Evolutionary conservation across 2,888 invertebrate genomes (phyloP).

Genomic region (Romanomermis culicivorax): DNA sequence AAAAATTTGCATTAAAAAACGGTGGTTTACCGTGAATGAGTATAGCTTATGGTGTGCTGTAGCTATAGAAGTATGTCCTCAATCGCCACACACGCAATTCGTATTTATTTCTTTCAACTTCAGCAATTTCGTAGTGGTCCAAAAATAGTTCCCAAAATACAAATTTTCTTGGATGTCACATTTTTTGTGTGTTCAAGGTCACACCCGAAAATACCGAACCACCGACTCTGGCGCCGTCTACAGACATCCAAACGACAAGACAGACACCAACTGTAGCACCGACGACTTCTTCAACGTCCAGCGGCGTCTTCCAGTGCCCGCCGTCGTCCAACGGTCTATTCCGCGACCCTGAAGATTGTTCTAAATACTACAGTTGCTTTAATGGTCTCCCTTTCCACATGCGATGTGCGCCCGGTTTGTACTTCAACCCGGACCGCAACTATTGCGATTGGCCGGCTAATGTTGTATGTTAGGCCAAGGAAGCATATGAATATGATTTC

Average conservation of each 20-base stretch:
- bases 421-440: neutral
- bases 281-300: neutral
- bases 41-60: too few relatives aligned
- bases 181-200: neutral
- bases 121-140: too few relatives aligned
- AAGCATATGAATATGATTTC: neutral
- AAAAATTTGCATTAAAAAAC: too few relatives aligned
- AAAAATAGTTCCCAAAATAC: too few relatives aligned
- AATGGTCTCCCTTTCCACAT: neutral
- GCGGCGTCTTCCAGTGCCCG: neutral
- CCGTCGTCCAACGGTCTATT: neutral
- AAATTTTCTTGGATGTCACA: too few relatives aligned
- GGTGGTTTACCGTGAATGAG: too few relatives aligned
- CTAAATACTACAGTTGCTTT: neutral
- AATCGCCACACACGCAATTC: too few relatives aligned
- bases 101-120: too few relatives aligned
- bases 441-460: neutral
- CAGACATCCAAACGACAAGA: neutral
- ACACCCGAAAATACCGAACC: too few relatives aligned
- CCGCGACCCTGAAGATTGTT: neutral
- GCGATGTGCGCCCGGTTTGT: neutral
- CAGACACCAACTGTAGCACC: neutral
- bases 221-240: neutral
- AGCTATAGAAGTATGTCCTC: too few relatives aligned
- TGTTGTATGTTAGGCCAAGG: neutral